phyloP scores from a whole-genome alignment of 2,113 vertebrate species.

The Proterorhinus semilunaris region DNA sequence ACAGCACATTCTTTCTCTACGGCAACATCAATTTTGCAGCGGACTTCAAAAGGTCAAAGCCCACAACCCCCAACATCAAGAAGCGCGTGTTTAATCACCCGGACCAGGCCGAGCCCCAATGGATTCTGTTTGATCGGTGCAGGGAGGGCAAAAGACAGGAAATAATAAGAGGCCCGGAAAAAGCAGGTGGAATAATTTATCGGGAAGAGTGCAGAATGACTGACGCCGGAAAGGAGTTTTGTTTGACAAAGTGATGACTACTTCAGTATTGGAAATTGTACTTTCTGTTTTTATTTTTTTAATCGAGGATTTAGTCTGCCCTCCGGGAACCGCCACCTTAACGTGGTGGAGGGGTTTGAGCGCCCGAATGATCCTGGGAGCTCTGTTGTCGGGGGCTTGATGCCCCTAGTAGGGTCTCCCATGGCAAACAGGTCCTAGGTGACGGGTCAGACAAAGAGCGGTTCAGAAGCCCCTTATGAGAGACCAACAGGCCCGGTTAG shows the following conservation, averaged over 20 bases:
- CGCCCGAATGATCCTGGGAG: no score
- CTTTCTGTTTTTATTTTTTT: not conserved
- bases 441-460: no score
- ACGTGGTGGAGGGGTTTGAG: no score
- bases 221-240: not conserved
- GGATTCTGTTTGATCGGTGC: slow-evolving; percentile 1
- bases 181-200: slow-evolving; percentile 10
- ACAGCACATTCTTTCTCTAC: not conserved
- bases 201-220: not conserved
- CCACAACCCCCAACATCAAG: not conserved
- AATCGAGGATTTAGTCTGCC: no score
- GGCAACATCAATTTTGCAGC: not conserved
- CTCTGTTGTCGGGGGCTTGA: no score
- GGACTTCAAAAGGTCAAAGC: not conserved
- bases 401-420: no score
- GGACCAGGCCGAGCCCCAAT: not conserved
- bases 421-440: no score
- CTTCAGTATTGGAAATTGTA: not conserved
- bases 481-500: no score
- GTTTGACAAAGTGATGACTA: slow-evolving; percentile 4
- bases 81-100: not conserved
- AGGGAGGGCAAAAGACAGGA: not conserved
- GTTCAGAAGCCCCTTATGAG: no score
- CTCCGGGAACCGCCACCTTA: no score
- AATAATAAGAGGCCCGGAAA: slow-evolving; percentile 1